phyloP scores from a whole-genome alignment of 2,113 vertebrate genomes.

The Pogona vitticeps region DNA sequence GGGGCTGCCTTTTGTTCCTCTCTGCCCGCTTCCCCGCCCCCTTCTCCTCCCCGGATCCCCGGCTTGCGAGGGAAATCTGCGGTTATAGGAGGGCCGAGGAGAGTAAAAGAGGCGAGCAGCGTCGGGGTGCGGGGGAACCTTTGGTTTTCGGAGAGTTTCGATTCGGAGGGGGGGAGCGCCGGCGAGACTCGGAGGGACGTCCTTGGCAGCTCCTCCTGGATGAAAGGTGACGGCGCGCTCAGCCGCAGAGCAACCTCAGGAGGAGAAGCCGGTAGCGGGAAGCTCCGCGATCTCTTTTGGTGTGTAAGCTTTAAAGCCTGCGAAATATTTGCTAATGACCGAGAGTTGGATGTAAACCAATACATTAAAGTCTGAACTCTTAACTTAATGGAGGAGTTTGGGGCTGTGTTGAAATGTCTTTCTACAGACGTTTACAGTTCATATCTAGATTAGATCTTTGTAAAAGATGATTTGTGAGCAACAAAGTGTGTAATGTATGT shows the following conservation, averaged over 20 bases:
- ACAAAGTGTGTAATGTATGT: too few species aligned
- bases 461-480: too few species aligned
- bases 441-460: too few species aligned
- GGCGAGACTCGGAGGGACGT: too few species aligned
- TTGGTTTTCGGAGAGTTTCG: rapidly evolving
- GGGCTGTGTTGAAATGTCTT: too few species aligned
- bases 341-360: background rate
- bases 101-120: too few species aligned
- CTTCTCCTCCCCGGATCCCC: background rate
- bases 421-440: too few species aligned
- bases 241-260: constrained; percentile 37
- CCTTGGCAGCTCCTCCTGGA: too few species aligned
- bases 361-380: background rate
- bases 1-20: background rate
- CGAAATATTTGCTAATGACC: background rate
- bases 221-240: too few species aligned
- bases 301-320: background rate
- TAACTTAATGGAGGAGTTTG: too few species aligned
- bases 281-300: background rate
- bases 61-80: constrained; percentile 47
- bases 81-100: too few species aligned
- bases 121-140: too few species aligned
- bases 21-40: background rate
- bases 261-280: background rate
- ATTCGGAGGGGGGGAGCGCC: background rate